Evolutionary conservation across 2,797 vertebrate genomes (phyloP).

Genomic region (Oryzias dopingdopingensis): DNA sequence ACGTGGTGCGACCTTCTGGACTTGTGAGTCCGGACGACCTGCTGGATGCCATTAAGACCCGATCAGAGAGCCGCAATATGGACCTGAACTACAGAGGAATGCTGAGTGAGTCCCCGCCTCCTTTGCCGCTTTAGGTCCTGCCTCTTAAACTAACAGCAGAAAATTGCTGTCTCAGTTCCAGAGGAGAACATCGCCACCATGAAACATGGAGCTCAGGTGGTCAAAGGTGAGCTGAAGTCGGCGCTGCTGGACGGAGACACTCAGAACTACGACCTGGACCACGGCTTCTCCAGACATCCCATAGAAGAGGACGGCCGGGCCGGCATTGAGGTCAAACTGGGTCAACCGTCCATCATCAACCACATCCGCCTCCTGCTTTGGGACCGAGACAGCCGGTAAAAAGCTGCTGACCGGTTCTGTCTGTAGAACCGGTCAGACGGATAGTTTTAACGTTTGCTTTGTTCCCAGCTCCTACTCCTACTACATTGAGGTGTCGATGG

Average conservation of each 20-base stretch:
- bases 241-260: slow-evolving; percentile 96
- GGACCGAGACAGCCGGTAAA: slow-evolving; percentile 94
- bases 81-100: slow-evolving; percentile 98
- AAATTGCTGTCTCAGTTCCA: slow-evolving; percentile 77
- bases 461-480: slow-evolving; percentile 91
- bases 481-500: slow-evolving; percentile 98
- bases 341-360: slow-evolving; percentile 94
- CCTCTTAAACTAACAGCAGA: too few relatives aligned
- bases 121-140: background rate
- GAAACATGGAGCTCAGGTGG: slow-evolving; percentile 95
- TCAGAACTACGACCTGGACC: slow-evolving; percentile 97
- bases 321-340: slow-evolving; percentile 93
- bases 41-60: slow-evolving; percentile 95
- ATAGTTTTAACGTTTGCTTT: background rate
- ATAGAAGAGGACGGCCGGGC: slow-evolving; percentile 94
- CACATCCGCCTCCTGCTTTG: slow-evolving; percentile 92
- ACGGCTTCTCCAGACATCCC: slow-evolving; percentile 96
- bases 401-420: too few relatives aligned
- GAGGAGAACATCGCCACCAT: slow-evolving; percentile 98
- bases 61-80: slow-evolving; percentile 97
- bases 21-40: slow-evolving; percentile 93
- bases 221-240: slow-evolving; percentile 96
- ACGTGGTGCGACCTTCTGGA: slow-evolving; percentile 90
- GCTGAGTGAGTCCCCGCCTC: slow-evolving; percentile 85
- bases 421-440: too few relatives aligned